Base-by-base conservation (phyloP, 2,797 vertebrate genomes). In the Sternotherus odoratus region DNA sequence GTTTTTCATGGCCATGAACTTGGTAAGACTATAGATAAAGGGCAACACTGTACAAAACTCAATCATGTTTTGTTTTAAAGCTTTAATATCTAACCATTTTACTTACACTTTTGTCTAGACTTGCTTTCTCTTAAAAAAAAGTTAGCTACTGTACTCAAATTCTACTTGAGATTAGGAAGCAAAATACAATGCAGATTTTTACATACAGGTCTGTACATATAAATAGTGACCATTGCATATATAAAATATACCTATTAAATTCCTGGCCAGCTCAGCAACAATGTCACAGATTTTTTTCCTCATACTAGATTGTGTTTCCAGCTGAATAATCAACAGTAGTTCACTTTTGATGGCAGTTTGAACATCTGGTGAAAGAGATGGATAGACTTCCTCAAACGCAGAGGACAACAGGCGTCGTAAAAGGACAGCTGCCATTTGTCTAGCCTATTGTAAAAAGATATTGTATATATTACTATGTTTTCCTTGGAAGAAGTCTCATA, bases 271-370 rank as follows among this genome's bases (percentile, higher is more conserved):
- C 96, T 99, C 99, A 2, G 99, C 99, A 28, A 99, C 99, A 43
- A 99, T 99, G 89, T 99, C 99, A 97, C 99, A 99, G 86, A 99
- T 98, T 97, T 99, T 99, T 97, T 99, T 99, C 96, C 99, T 99
- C 98, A 99, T 99, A 96, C 98, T 98, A 8, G 98, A 98, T 5
- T 99, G 98, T 2, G 96, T 96, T 97, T 99, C 99, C 82, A 99
- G 97, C 96, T 99, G 99, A 98, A 99, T 99, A 97, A 99, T 98
- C 93, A 98, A 96, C 49, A 99, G 98, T 72, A 99, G 98, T 91
- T 99, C 99, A 43, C 98, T 99, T 98, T 99, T 99, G 97, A 99
- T 98, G 87, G 98, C 99, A 6, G 98, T 98, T 97, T 99, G 99
- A 97, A 99, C 97, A 75, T 99, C 99, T 69, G 98, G 91, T 6